A percentile compares a stretch with the other conserved stretches of the same genome.
Evolutionary conservation across 2,797 vertebrate species (phyloP).

Genomic region (Epinephelus awoara): DNA sequence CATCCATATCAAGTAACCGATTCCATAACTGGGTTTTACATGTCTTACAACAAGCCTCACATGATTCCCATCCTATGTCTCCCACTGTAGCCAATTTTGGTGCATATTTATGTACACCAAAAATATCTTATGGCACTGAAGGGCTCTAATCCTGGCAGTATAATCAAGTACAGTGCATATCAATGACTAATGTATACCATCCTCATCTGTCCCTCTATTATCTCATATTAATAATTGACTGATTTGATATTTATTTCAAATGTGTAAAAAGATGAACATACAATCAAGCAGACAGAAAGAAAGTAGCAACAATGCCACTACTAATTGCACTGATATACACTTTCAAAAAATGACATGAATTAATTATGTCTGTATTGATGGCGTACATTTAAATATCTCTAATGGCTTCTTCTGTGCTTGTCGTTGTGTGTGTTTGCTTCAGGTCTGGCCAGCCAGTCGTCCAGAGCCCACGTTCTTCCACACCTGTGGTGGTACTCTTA

Average conservation of each 20-base stretch:
- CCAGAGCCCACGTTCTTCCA: constrained; percentile 80
- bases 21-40: too few relatives aligned
- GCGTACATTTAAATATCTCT: background rate
- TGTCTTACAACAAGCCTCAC: too few relatives aligned
- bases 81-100: too few relatives aligned
- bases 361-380: background rate
- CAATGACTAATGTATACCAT: background rate
- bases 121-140: too few relatives aligned
- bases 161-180: background rate
- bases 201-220: background rate
- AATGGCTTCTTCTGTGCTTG: constrained; percentile 2
- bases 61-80: too few relatives aligned
- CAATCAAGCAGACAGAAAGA: too few relatives aligned
- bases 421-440: constrained; percentile 31
- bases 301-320: too few relatives aligned
- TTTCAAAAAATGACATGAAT: background rate
- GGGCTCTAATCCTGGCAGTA: too few relatives aligned
- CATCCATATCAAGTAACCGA: too few relatives aligned
- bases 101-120: too few relatives aligned
- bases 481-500: constrained; percentile 86
- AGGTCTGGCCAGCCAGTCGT: constrained; percentile 86
- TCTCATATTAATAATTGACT: background rate
- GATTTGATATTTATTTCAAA: background rate
- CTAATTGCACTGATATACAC: background rate
- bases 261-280: too few relatives aligned